Evolutionary conservation across 2,797 vertebrate genomes (phyloP).

Genomic region (Pseudopleuronectes americanus): DNA sequence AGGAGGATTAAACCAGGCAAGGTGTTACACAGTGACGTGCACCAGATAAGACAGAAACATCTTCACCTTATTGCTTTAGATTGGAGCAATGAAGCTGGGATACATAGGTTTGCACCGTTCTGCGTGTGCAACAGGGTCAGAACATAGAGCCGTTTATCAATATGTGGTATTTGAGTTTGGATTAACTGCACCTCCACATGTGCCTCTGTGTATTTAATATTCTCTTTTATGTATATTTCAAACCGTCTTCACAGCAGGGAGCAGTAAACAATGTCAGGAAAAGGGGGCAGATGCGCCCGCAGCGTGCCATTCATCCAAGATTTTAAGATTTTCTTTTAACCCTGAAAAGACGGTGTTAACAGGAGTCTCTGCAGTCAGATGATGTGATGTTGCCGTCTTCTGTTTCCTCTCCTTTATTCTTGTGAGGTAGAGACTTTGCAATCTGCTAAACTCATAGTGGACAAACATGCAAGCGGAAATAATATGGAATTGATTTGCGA

Average conservation of each 20-base stretch:
- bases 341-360: neutral
- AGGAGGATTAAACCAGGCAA: slow-evolving; percentile 29
- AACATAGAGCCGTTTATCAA: slow-evolving; percentile 23
- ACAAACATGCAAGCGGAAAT: too few relatives aligned
- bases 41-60: slow-evolving; percentile 20
- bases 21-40: slow-evolving; percentile 2
- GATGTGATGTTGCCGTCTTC: too few relatives aligned
- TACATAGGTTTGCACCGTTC: slow-evolving; percentile 19
- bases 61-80: neutral
- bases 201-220: slow-evolving; percentile 5
- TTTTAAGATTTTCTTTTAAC: neutral
- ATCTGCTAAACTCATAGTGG: too few relatives aligned
- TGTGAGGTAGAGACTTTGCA: too few relatives aligned
- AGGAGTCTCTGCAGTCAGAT: too few relatives aligned
- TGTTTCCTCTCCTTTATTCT: too few relatives aligned
- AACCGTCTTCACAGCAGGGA: neutral
- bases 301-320: neutral
- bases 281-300: neutral
- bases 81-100: neutral
- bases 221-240: slow-evolving; percentile 5
- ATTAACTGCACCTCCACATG: slow-evolving; percentile 1
- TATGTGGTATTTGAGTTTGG: slow-evolving; percentile 3
- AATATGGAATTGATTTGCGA: too few relatives aligned
- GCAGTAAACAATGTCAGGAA: neutral
- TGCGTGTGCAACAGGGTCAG: neutral